Evolutionary conservation across 2,113 vertebrate genomes (phyloP), one percentile per base, ranked within the genome.

Genomic region (Orientallactaga bullata): DNA sequence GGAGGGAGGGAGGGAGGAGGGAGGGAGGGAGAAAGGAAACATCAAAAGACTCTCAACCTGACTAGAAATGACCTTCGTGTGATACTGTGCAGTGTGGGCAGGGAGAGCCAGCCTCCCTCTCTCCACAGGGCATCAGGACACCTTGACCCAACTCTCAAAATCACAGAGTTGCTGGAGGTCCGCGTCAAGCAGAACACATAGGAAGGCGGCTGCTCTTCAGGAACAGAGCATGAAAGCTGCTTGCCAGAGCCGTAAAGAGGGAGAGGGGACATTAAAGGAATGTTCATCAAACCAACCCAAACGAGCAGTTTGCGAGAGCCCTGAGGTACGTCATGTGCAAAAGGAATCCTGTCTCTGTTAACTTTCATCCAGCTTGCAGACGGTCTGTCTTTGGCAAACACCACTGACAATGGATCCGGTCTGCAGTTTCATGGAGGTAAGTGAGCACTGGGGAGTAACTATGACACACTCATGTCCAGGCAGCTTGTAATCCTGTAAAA

Each of bases 401-500:
- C 72, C 30, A 80, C 66, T 35, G 94, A 88, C 82, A 83, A 77
- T 71, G 80, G 37, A 51, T 60, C 69, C 79, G 69, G 63, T 77
- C 35, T 83, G n/a, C 8, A 4, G 47, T 65, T 93, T 89, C 72
- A 68, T 30, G 85, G 89, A 93, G 55, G 89, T 89, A 51, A 89
- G 17, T 7, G 42, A 81, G 24, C 23, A 7, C 3, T 2, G 0
- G 7, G 35, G 78, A 68, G 7, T 24, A 72, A 30, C 26, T 35
- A 92, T 88, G 58, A 83, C 55, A 85, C 91, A 82, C 26, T 63
- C 69, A 87, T 16, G 68, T 84, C 71, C 68, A 82, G 79, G 86
- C 71, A 85, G 69, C 74, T 61, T 58, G 61, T 39, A 87, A 87
- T 24, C 60, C 4, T 32, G 66, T 63, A 95, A 77, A 71, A 58